Base-by-base conservation (phyloP, 2,113 vertebrate genomes). In the Dromaius novaehollandiae region DNA sequence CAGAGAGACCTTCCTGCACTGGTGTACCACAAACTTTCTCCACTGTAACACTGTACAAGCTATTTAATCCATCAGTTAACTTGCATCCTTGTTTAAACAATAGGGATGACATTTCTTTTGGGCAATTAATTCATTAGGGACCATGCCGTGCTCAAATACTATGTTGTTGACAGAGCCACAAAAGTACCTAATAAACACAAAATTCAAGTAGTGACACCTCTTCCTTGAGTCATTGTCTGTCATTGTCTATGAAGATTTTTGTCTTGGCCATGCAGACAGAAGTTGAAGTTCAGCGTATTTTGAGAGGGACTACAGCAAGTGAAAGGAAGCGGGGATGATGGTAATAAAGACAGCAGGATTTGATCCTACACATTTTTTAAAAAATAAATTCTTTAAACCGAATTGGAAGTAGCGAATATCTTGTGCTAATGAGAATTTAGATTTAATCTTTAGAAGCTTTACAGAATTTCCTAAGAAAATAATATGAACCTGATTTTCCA, bases 201-300 rank as follows among this genome's bases (percentile, higher is more conserved):
- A 48, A 48, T 48, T 48, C 46, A 48, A 48, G 46, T 48, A 48
- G 18, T 48, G 46, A 48, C 46, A 48, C 46, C 46, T 48, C 46
- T 48, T 48, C 46, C 46, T 48, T 48, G 90, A 94, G 65, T 38
- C 38, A 38, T 38, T 8, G 38, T 73, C 87, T 85, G 91, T 94
- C 78, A 80, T 26, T 58, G 36, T 90, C 88, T 82, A 58, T 82
- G 53, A 92, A 91, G 84, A 92, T 88, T 95, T 66, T 42, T 94
- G 84, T 71, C 58, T 89, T 97, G 96, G 95, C 86, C 68, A 26
- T 42, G 19, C 70, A 76, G 70, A 21, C 9, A 85, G n/a, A 85
- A 65, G 65, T 55, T 79, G 74, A 87, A 87, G n/a, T 82, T 96
- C 42, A 92, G 51, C 13, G 6, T 94, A 74, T 95, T 96, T 95